Conservation (phyloP, 2,888 invertebrate species). For the Eupeodes luniger region DNA sequence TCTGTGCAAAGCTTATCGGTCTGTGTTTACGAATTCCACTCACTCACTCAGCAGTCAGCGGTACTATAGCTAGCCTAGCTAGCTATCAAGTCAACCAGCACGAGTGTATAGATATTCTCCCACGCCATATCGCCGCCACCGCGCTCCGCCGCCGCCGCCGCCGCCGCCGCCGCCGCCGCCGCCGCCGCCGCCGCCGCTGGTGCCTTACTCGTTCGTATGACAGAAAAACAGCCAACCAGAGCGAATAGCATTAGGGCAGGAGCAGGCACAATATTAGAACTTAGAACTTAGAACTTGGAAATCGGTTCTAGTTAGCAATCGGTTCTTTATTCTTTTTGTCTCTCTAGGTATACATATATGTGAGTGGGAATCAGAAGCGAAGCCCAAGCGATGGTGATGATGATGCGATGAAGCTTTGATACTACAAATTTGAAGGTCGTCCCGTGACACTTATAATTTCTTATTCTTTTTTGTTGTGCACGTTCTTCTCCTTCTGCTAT, state of each 20-base stretch:
- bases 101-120: constrained; percentile 36
- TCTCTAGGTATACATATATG: constrained; percentile 12
- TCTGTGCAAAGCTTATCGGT: constrained; percentile 3
- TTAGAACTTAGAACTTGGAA: constrained; percentile 42
- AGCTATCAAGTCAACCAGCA: constrained; percentile 6
- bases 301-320: neutral
- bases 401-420: constrained; percentile 67
- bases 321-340: constrained; percentile 36
- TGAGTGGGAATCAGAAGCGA: constrained; percentile 13
- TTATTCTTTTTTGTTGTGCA: constrained; percentile 27
- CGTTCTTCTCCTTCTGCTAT: constrained; percentile 7
- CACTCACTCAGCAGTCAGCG: constrained; percentile 61
- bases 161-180: neutral
- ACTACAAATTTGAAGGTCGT: constrained; percentile 70
- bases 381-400: constrained; percentile 2
- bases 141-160: neutral
- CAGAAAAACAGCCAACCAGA: constrained; percentile 4
- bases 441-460: constrained; percentile 68
- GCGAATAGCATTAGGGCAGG: neutral
- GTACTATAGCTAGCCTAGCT: constrained; percentile 14
- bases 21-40: constrained; percentile 53
- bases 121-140: constrained; percentile 44
- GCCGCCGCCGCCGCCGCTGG: neutral
- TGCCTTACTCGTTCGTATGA: neutral
- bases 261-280: constrained; percentile 19